Evolutionary conservation across 2,113 vertebrate species (phyloP).

Genomic region (Halcyon senegalensis): DNA sequence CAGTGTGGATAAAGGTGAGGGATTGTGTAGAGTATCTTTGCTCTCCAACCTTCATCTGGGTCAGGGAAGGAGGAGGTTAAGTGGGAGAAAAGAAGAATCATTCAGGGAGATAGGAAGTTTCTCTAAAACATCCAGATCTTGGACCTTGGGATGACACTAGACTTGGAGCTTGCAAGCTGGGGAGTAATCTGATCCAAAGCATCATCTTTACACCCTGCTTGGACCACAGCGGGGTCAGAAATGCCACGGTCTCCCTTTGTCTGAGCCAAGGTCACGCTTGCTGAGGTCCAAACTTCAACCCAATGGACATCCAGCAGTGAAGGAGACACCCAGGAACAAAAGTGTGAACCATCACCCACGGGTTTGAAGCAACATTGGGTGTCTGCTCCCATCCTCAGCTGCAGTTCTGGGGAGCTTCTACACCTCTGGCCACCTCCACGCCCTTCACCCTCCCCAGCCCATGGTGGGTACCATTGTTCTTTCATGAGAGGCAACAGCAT

Average conservation of each 20-base stretch:
- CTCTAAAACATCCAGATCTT: neutral
- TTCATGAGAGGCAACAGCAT: neutral
- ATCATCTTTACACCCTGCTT: neutral
- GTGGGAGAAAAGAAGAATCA: neutral
- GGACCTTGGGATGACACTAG: neutral
- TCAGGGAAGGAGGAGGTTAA: neutral
- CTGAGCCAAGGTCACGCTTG: neutral
- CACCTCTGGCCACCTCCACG: neutral
- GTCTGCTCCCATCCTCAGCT: neutral
- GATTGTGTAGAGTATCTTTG: neutral
- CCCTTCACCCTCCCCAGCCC: neutral
- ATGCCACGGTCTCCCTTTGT: accelerated
- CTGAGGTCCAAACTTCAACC: neutral
- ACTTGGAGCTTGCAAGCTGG: neutral
- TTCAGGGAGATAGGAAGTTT: neutral
- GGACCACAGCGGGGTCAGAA: neutral
- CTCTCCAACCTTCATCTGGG: neutral
- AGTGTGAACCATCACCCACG: accelerated
- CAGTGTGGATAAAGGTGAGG: neutral
- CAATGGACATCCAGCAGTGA: neutral
- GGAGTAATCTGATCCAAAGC: neutral
- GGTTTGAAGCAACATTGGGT: accelerated
- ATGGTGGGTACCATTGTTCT: accelerated
- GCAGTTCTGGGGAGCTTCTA: accelerated
- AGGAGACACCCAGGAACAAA: neutral